Conservation (phyloP, 2,113 vertebrate species). For the Urocitellus parryii region DNA sequence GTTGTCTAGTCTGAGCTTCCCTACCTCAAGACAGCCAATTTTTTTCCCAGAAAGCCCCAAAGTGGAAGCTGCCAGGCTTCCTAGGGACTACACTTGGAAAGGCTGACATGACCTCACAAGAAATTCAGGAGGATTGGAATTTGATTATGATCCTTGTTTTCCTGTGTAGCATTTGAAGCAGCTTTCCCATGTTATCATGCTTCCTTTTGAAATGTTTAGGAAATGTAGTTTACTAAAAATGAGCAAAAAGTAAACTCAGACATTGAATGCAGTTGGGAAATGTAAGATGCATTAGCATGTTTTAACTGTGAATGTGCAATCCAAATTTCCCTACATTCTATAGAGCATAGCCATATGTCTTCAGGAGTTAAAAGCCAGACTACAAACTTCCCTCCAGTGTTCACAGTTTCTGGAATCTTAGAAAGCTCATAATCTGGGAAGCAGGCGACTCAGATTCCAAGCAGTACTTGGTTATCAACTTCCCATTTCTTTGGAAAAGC, state of each 20-base stretch:
- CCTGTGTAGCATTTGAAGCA: neutral
- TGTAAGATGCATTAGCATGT: neutral
- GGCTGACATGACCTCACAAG: neutral
- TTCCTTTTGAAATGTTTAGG: slow-evolving; percentile 16
- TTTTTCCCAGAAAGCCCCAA: neutral
- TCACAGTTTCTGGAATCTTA: neutral
- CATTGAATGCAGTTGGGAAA: neutral
- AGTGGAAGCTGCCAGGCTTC: neutral
- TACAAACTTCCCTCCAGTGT: neutral
- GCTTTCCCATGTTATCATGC: neutral
- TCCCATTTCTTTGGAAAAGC: slow-evolving; percentile 27
- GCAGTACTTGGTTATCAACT: neutral
- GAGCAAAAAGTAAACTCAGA: neutral
- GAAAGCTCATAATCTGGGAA: neutral
- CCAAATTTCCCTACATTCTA: neutral
- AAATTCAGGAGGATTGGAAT: neutral
- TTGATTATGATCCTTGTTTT: neutral
- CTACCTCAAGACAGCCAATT: neutral
- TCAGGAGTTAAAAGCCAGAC: neutral
- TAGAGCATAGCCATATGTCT: neutral
- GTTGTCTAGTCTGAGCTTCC: neutral
- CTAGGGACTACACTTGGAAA: neutral
- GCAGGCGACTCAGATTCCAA: neutral
- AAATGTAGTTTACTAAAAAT: slow-evolving; percentile 33
- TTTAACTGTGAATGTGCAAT: neutral